phyloP scores from a whole-genome alignment of 2,113 vertebrate genomes.

The Alaudala cheleensis region DNA sequence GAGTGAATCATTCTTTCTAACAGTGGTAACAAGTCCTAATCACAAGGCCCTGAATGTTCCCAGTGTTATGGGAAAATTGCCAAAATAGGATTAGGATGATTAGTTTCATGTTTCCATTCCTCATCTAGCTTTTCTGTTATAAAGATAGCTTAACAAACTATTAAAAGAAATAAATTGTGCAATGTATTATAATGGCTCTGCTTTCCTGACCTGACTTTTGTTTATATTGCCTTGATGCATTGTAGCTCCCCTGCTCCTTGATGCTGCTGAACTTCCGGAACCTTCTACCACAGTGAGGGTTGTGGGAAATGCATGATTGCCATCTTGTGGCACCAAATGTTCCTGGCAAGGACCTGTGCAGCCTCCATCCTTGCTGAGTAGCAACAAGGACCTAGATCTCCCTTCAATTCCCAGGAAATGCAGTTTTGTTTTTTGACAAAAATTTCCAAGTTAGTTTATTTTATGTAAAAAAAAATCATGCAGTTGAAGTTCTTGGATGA shows the following conservation, averaged over 20 bases:
- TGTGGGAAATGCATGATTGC: slow-evolving; percentile 28
- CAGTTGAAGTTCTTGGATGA: not conserved
- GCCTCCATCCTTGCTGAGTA: not conserved
- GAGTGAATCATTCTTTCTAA: slow-evolving; percentile 14
- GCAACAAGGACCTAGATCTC: not conserved
- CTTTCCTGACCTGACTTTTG: not conserved
- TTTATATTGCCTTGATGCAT: not conserved
- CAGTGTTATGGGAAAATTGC: slow-evolving; percentile 1
- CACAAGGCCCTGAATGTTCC: not conserved
- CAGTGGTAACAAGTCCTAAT: not conserved
- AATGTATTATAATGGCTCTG: not conserved
- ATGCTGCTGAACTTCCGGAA: slow-evolving; percentile 49
- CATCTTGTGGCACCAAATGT: slow-evolving; percentile 46
- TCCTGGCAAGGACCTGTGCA: not conserved
- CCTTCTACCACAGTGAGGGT: not conserved
- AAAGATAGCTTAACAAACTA: slow-evolving; percentile 16
- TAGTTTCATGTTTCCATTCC: not conserved
- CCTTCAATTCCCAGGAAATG: not conserved
- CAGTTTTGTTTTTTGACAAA: not conserved
- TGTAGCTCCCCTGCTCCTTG: not conserved
- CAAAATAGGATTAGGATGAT: slow-evolving; percentile 5
- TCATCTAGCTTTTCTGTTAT: not conserved
- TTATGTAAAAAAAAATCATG: not conserved
- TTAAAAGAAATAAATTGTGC: not conserved
- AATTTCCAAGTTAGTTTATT: not conserved